A percentile compares a stretch with the other conserved stretches of the same genome.
Evolutionary conservation across 2,113 vertebrate species (phyloP).

Genomic region (Carlito syrichta): DNA sequence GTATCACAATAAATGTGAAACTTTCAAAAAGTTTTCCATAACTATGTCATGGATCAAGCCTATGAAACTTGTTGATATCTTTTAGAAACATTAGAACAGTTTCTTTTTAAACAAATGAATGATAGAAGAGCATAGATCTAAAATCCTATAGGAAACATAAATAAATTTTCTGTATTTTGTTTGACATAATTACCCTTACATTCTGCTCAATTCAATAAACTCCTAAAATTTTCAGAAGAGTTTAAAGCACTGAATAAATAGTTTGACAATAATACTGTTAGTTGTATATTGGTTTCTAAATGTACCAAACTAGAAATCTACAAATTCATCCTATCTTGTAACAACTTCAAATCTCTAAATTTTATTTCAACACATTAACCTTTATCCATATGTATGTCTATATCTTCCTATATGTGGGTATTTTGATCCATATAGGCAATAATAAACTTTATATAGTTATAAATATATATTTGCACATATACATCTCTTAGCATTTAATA

Average conservation of each 20-base stretch:
- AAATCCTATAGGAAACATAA: neutral
- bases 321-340: neutral
- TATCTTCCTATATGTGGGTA: neutral
- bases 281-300: neutral
- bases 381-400: neutral
- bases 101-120: neutral
- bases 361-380: too few relatives aligned
- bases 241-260: neutral
- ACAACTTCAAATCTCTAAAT: neutral
- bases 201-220: neutral
- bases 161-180: neutral
- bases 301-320: neutral
- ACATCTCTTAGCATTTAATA: neutral
- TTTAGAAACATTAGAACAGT: neutral
- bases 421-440: neutral
- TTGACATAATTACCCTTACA: neutral
- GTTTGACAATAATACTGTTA: neutral
- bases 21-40: neutral
- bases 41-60: neutral
- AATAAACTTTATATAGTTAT: neutral
- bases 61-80: neutral
- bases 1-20: neutral
- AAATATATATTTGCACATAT: neutral
- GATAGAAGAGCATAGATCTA: too few relatives aligned
- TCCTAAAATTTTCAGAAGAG: neutral